These are phyloP conservation scores for Takifugu rubripes DNA, from an alignment of 2,797 vertebrate genomes.

Conservation along the genomic window DNA sequence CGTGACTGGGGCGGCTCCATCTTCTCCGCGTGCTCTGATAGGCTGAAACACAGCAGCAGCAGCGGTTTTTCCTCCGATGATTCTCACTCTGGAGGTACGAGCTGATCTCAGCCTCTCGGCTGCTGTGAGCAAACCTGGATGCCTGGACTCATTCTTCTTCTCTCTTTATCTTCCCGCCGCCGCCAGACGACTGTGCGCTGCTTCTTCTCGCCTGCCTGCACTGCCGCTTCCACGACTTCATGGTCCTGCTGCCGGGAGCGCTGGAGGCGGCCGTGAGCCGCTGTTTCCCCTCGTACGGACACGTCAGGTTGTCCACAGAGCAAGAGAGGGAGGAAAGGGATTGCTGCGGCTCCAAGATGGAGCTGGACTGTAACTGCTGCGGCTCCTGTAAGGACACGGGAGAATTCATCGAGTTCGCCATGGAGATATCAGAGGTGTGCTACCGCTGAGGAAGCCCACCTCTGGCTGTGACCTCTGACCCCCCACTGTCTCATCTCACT, in stretches of 20 bases:
- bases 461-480: constrained; percentile 5
- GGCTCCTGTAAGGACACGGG: constrained; percentile 82
- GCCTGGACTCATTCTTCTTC: neutral
- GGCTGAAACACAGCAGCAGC: constrained; percentile 76
- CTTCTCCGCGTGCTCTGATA: constrained; percentile 75
- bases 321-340: constrained; percentile 51
- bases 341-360: constrained; percentile 77
- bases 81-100: constrained; percentile 78
- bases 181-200: constrained; percentile 84
- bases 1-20: constrained; percentile 71
- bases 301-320: constrained; percentile 67
- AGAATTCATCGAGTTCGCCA: constrained; percentile 85
- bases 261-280: constrained; percentile 76
- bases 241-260: constrained; percentile 77
- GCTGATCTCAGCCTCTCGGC: constrained; percentile 28
- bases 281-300: constrained; percentile 78
- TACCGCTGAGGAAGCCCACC: constrained; percentile 69
- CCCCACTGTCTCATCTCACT: constrained; percentile 4
- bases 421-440: constrained; percentile 90
- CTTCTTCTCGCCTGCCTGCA: constrained; percentile 85
- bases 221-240: constrained; percentile 83
- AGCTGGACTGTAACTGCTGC: constrained; percentile 81
- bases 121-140: neutral
- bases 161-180: neutral
- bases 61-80: constrained; percentile 68